Evolutionary conservation across 2,888 invertebrate species (phyloP), one percentile per base, ranked within the genome.

Genomic region (Helobdella robusta): DNA sequence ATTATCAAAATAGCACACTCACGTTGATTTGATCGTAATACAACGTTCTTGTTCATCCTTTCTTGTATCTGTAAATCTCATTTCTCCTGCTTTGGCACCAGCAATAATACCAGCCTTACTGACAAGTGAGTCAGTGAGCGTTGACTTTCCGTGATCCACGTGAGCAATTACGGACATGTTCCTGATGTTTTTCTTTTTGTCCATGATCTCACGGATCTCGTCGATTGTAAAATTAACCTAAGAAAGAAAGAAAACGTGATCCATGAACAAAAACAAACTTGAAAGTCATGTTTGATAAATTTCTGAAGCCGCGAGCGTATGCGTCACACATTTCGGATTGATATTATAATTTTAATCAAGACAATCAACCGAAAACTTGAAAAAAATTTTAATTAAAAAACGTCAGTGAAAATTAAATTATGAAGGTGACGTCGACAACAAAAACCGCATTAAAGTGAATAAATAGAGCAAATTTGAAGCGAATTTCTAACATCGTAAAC

Each of bases 91-190:
- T 78, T 95, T 93, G 69, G 95, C 89, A 73, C 90, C 89, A 76
- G 98, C 97, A 80, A 99, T 99, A 81, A 99, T 99, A 83, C 98
- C 98, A 78, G 98, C 98, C 83, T 98, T 99, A 68, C 97, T 94
- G 73, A 98, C 97, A 78, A 99, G 85, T 71, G 98, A 98, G 84
- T 99, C 98, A 68, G 98, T 99, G 80, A 99, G 83, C 67, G 98
- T 99, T 73, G 98, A 97, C 84, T 98, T 97, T 80, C 98, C 98
- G 82, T 99, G 98, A 84, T 99, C 98, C 74, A 99, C 98, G 84
- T 99, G 98, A 76, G 98, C 98, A 81, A 99, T 99, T 83, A 99
- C 98, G 80, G 97, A 98, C 97, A 99, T 99, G 84, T 99, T 99
- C 81, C 98, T 88, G 85, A 99, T 98, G 82, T 99, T 99, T 85